These are phyloP conservation scores for Pachliopta kotzebuea DNA, from an alignment of 2,888 invertebrate genomes.

Conservation along the genomic window DNA sequence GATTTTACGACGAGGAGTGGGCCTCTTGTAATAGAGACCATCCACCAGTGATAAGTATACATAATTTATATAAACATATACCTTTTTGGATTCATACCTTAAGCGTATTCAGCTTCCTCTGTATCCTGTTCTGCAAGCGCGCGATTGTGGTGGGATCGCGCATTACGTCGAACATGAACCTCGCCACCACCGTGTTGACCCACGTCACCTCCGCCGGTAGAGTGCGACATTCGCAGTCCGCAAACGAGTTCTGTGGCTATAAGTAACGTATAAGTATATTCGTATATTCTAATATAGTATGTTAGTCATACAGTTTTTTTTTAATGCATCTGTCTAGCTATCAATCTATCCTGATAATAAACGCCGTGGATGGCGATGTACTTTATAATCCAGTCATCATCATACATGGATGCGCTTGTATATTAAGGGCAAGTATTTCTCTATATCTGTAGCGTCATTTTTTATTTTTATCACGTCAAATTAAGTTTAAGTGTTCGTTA, in stretches of 20 bases:
- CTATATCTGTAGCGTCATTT: background rate
- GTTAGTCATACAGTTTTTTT: too few species aligned
- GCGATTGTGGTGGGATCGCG: conserved; percentile 85
- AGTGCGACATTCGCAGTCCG: conserved; percentile 54
- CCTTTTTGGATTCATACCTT: conserved; percentile 77
- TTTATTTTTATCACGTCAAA: background rate
- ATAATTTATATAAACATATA: background rate
- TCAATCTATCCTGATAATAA: too few species aligned
- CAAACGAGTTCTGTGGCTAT: conserved; percentile 44
- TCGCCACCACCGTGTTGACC: conserved; percentile 89
- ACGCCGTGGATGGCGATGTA: too few species aligned
- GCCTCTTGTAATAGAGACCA: too few species aligned
- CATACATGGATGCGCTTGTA: background rate
- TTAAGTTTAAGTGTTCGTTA: background rate
- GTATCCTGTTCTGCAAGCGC: conserved; percentile 88
- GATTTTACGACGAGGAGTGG: too few species aligned
- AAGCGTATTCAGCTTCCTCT: conserved; percentile 91
- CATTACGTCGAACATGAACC: conserved; percentile 91
- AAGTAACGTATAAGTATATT: background rate
- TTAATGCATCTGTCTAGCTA: too few species aligned
- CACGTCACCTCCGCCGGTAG: conserved; percentile 82
- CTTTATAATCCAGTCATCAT: too few species aligned
- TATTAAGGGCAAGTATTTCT: background rate
- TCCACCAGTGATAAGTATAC: too few species aligned
- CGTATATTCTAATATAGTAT: too few species aligned